Base-by-base conservation (phyloP, 1,140 invertebrate genomes). In the Lepidostoma basale region DNA sequence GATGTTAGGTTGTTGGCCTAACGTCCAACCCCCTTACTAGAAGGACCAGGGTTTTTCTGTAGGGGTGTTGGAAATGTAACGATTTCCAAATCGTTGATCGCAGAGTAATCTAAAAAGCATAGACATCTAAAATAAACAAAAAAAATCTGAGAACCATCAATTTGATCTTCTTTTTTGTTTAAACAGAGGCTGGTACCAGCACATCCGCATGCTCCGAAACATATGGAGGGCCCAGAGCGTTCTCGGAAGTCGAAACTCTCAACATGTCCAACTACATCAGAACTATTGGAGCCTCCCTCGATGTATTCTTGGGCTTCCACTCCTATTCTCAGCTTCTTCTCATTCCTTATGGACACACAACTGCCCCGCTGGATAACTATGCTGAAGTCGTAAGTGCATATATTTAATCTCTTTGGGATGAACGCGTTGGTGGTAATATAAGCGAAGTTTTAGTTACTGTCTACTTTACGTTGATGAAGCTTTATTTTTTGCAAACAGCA, bases 271-370 rank as follows among this genome's bases (percentile, higher is more conserved):
- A 85, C 10, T 86, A 82, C 62, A 70, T 88, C 0, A 69, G 72
- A 20, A 62, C 73, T 0, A 74, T 83, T 1, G 72, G 74, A 12
- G 69, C 78, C 8, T 26, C 58, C 3, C 76, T 82, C n/a, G 76
- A 80, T 33, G 68, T 84, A 18, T 85, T 83, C 62, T 82, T 77
- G 75, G 86, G 88, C 0, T 87, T 94, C 70, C 93, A 95, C 76
- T 91, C 91, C 8, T 95, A 90, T 74, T 88, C 88, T 0, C 90
- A 92, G 75, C 79, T 90, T 74, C 78, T 91, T 33, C 77, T 92
- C 16, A 83, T 90, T 25, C 90, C 90, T 0, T 93, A 88, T 74
- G 91, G 90, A 3, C 85, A 89, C 73, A 86, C 86, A 0, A 74
- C 54, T 0, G 66, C 80, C 0, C 84, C 86, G 74, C 79, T 88